These are phyloP conservation scores for Teleogryllus oceanicus DNA, from an alignment of 2,888 invertebrate genomes.

Conservation along the genomic window DNA sequence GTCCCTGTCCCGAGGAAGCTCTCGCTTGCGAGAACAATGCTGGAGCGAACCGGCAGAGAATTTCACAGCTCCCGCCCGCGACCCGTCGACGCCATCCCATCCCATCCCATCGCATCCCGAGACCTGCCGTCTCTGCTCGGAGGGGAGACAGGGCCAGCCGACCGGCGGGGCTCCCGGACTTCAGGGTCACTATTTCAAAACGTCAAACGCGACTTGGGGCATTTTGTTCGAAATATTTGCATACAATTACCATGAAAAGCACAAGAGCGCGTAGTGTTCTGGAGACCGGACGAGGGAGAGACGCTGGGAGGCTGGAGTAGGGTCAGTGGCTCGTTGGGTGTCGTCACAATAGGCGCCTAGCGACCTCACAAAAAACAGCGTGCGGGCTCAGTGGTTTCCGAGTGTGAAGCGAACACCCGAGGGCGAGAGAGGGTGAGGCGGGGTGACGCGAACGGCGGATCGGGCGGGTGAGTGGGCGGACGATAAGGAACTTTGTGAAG, in stretches of 20 bases:
- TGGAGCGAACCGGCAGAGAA: not conserved
- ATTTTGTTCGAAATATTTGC: not conserved
- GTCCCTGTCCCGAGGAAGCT: not conserved
- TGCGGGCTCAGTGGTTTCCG: not conserved
- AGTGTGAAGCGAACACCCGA: not conserved
- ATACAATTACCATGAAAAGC: slow-evolving; percentile 6
- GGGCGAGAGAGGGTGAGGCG: not conserved
- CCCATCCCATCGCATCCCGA: too few relatives aligned
- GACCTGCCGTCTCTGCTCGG: too few relatives aligned
- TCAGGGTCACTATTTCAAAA: not conserved
- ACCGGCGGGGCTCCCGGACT: not conserved
- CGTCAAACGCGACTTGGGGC: not conserved
- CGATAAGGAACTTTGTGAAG: not conserved
- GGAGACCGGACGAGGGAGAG: not conserved
- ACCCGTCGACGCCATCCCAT: not conserved
- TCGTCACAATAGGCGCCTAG: not conserved
- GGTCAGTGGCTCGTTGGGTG: not conserved
- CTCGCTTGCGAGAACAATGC: not conserved
- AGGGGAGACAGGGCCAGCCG: too few relatives aligned
- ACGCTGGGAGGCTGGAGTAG: not conserved
- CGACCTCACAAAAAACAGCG: not conserved
- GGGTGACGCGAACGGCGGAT: not conserved
- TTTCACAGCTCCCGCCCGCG: slow-evolving; percentile 1
- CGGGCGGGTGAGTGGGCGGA: not conserved
- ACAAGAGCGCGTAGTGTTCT: not conserved